These are phyloP conservation scores for Dendrocincla fuliginosa DNA, from an alignment of 2,797 vertebrate genomes.

Conservation along the genomic window DNA sequence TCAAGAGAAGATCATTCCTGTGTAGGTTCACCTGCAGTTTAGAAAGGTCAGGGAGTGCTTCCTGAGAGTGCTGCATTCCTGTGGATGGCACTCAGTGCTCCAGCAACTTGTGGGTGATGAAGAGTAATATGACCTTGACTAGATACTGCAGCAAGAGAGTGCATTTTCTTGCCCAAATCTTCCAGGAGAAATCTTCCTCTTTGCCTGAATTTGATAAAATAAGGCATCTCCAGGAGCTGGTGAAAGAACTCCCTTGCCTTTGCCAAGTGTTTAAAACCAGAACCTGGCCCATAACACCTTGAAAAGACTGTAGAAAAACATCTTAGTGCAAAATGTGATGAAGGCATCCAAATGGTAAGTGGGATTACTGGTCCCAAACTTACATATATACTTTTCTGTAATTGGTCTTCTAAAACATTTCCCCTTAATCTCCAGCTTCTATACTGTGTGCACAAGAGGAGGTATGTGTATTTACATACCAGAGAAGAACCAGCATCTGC, in stretches of 20 bases:
- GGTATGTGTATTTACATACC: background rate
- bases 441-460: background rate
- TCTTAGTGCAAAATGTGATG: background rate
- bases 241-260: background rate
- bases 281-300: background rate
- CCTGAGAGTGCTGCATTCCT: background rate
- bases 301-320: background rate
- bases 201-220: background rate
- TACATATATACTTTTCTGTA: background rate
- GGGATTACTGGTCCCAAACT: background rate
- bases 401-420: background rate
- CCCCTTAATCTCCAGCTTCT: background rate
- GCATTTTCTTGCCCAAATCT: background rate
- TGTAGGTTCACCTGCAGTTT: background rate
- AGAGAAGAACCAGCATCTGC: background rate
- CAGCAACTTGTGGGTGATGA: background rate
- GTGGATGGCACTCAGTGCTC: rapidly evolving
- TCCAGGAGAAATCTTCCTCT: background rate
- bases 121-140: background rate
- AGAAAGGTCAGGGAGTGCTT: background rate
- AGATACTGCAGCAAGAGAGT: background rate
- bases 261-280: background rate
- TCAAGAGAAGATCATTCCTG: background rate
- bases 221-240: background rate
- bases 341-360: background rate